These are phyloP conservation scores for Heliothis subflexa DNA, from an alignment of 1,140 invertebrate genomes.

Conservation along the genomic window DNA sequence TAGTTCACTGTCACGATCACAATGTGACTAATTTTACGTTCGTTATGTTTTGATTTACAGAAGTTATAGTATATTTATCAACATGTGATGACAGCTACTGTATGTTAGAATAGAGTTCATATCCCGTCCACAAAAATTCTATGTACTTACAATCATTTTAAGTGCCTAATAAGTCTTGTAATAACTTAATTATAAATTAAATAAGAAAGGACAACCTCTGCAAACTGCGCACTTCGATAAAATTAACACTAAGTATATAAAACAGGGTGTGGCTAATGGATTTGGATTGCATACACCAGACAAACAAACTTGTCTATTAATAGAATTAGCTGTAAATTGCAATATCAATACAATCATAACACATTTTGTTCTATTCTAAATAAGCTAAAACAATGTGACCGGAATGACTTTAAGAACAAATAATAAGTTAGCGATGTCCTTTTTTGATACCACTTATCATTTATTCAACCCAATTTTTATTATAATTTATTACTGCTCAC, in stretches of 20 bases:
- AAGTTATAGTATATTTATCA: background rate
- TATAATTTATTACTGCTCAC: background rate
- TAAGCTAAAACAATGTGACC: constrained; percentile 39
- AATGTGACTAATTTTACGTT: background rate
- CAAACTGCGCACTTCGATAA: too few relatives aligned
- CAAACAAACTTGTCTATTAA: too few relatives aligned
- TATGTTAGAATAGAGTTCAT: too few relatives aligned
- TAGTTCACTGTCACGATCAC: constrained; percentile 38
- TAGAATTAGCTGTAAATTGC: background rate
- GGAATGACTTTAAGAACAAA: constrained; percentile 41
- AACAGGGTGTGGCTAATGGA: too few relatives aligned
- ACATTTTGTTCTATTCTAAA: constrained; percentile 15
- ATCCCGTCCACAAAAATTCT: too few relatives aligned
- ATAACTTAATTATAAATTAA: too few relatives aligned
- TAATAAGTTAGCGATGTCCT: constrained; percentile 29
- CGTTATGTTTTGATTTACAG: constrained; percentile 8
- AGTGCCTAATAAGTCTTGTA: too few relatives aligned
- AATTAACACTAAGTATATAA: too few relatives aligned
- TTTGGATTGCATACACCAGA: too few relatives aligned
- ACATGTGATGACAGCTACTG: too few relatives aligned
- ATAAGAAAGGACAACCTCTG: too few relatives aligned
- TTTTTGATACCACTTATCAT: constrained; percentile 18
- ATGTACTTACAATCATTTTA: too few relatives aligned
- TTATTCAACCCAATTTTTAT: constrained; percentile 32
- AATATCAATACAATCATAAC: constrained; percentile 15